These are phyloP conservation scores for Zaprionus ghesquierei DNA, from an alignment of 1,140 invertebrate genomes.

Conservation along the genomic window DNA sequence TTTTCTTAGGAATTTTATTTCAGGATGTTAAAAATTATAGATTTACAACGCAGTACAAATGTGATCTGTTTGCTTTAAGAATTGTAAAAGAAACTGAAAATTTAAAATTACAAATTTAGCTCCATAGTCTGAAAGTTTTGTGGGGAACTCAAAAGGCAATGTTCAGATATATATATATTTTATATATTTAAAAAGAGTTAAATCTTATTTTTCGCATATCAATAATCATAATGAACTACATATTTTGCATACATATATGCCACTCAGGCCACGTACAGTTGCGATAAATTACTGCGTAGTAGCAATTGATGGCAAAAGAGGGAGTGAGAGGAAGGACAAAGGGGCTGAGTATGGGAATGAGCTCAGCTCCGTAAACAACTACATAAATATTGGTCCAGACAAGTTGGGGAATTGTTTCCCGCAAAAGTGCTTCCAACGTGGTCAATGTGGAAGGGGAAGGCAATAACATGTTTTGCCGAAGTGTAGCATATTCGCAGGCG, in stretches of 20 bases:
- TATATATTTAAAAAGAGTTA: too few relatives aligned
- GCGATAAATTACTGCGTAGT: slow-evolving; percentile 58
- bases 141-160: background rate
- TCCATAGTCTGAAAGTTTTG: background rate
- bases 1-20: background rate
- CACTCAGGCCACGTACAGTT: slow-evolving; percentile 54
- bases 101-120: too few relatives aligned
- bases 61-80: background rate
- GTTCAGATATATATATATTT: background rate
- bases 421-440: slow-evolving; percentile 6
- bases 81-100: too few relatives aligned
- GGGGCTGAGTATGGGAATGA: background rate
- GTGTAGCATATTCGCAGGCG: slow-evolving; percentile 50
- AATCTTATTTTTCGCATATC: background rate
- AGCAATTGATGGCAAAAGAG: slow-evolving; percentile 3
- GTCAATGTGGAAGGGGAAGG: background rate
- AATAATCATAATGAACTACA: too few relatives aligned
- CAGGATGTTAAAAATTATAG: background rate
- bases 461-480: slow-evolving; percentile 56
- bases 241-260: background rate
- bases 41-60: background rate
- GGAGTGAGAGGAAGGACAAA: slow-evolving; percentile 3
- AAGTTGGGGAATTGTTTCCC: background rate
- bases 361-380: slow-evolving; percentile 64
- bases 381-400: slow-evolving; percentile 52